These are phyloP conservation scores for Diachasma alloeum DNA, from an alignment of 1,140 invertebrate genomes.

Conservation along the genomic window DNA sequence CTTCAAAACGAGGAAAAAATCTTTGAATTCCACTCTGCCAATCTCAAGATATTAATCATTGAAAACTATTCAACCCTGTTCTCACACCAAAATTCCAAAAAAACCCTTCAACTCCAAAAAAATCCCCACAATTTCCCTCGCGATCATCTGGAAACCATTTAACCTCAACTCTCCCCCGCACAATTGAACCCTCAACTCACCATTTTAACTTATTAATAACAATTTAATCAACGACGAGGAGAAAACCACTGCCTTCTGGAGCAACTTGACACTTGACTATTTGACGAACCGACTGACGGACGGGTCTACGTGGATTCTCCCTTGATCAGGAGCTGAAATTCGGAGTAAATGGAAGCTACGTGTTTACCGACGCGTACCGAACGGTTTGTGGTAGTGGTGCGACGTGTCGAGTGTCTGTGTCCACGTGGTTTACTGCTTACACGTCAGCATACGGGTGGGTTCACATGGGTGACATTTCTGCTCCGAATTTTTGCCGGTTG, in stretches of 20 bases:
- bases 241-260: not conserved
- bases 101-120: too few species aligned
- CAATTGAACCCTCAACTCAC: not conserved
- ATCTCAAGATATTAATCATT: too few species aligned
- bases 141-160: not conserved
- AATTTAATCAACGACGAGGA: not conserved
- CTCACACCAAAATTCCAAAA: too few species aligned
- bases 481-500: not conserved
- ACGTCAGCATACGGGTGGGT: conserved; percentile 17
- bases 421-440: conserved; percentile 31
- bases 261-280: not conserved
- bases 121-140: too few species aligned
- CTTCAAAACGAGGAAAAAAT: too few species aligned
- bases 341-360: not conserved
- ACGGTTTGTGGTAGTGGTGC: conserved; percentile 13
- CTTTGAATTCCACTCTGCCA: too few species aligned
- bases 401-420: conserved; percentile 32
- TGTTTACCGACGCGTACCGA: conserved; percentile 9
- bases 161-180: not conserved
- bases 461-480: conserved; percentile 13
- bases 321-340: not conserved
- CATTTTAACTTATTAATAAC: not conserved
- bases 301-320: not conserved
- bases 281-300: not conserved
- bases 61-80: too few species aligned